A percentile compares a stretch with the other conserved stretches of the same genome.
phyloP scores from a whole-genome alignment of 2,113 vertebrate species.

The Aptenodytes forsteri region DNA sequence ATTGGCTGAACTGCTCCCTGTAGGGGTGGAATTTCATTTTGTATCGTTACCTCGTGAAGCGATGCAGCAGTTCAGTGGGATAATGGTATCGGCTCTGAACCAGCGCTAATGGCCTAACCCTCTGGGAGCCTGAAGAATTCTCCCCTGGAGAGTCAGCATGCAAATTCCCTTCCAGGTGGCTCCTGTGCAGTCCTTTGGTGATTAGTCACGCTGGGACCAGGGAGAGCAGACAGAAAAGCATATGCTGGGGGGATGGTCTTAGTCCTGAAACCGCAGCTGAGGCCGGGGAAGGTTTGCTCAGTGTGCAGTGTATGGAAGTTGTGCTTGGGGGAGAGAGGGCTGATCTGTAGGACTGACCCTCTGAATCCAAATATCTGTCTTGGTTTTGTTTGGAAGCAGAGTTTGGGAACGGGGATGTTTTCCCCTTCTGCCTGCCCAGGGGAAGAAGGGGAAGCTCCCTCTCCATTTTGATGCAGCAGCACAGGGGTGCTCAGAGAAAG shows the following conservation, averaged over 20 bases:
- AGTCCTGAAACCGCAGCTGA: conserved; percentile 32
- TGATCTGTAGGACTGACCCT: background rate
- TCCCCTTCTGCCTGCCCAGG: background rate
- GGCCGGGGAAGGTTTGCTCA: background rate
- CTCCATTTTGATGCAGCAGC: background rate
- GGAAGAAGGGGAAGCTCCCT: background rate
- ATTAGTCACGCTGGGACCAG: conserved; percentile 59
- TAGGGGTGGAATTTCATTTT: conserved; percentile 64
- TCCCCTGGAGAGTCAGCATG: conserved; percentile 65
- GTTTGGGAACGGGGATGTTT: background rate
- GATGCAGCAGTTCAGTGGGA: conserved; percentile 47
- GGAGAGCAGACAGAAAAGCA: conserved; percentile 22
- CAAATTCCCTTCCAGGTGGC: conserved; percentile 68
- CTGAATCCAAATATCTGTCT: background rate
- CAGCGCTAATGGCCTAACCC: conserved; percentile 62
- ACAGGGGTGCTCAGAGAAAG: background rate
- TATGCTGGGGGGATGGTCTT: conserved; percentile 11
- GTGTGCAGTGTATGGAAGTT: accelerated
- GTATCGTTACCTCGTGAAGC: background rate
- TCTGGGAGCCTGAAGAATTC: conserved; percentile 67
- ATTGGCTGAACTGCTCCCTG: conserved; percentile 39
- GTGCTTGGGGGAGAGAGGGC: background rate
- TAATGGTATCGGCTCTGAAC: conserved; percentile 56
- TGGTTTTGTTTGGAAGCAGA: background rate
- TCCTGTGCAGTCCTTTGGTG: conserved; percentile 66